These are phyloP conservation scores for Paedocypris micromegethes DNA, from an alignment of 2,797 vertebrate genomes.

Conservation along the genomic window DNA sequence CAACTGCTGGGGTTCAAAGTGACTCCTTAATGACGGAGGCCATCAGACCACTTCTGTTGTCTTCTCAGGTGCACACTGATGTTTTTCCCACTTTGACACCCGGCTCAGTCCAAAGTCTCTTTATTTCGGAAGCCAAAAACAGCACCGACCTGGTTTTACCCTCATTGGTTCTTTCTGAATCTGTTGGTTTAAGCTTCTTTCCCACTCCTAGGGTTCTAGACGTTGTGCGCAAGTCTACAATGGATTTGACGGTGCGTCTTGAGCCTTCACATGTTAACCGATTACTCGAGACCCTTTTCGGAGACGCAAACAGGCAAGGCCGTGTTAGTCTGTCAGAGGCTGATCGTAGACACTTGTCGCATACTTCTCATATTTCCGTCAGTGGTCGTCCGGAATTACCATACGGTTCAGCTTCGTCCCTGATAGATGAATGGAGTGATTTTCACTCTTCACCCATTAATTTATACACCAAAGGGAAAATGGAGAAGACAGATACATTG, in stretches of 20 bases:
- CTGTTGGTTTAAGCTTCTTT: neutral
- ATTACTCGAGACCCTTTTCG: constrained; percentile 37
- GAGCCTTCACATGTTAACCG: constrained; percentile 39
- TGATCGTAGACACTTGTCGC: constrained; percentile 28
- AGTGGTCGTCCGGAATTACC: constrained; percentile 27
- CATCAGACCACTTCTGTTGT: constrained; percentile 26
- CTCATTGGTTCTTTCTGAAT: constrained; percentile 26
- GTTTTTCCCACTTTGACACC: constrained; percentile 29
- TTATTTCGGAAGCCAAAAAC: constrained; percentile 28
- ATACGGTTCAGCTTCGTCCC: neutral
- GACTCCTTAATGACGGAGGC: constrained; percentile 39
- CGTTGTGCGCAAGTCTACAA: constrained; percentile 26
- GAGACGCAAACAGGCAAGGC: constrained; percentile 27
- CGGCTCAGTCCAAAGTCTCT: constrained; percentile 31
- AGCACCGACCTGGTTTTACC: constrained; percentile 33
- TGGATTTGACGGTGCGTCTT: constrained; percentile 33
- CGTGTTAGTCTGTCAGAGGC: constrained; percentile 33
- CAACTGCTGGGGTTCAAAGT: constrained; percentile 44
- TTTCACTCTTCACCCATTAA: constrained; percentile 40
- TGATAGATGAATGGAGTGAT: constrained; percentile 32
- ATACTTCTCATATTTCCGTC: constrained; percentile 37
- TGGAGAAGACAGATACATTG: constrained; percentile 15
- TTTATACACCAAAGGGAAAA: constrained; percentile 32
- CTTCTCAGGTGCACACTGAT: constrained; percentile 35
- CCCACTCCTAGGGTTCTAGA: constrained; percentile 3